Evolutionary conservation across 2,888 invertebrate species (phyloP), one percentile per base, ranked within the genome.

Genomic region (Tinea trinotella): DNA sequence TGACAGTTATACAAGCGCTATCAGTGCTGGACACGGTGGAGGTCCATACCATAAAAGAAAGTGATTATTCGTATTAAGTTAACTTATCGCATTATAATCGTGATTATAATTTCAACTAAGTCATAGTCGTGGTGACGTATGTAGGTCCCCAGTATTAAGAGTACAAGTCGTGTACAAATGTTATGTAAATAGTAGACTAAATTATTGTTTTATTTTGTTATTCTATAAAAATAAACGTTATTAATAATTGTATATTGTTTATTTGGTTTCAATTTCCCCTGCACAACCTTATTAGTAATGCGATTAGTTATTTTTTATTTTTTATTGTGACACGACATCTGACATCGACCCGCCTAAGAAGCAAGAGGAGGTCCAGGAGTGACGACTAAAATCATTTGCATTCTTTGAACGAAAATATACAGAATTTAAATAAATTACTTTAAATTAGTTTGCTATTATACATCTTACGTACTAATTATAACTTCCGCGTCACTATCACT

Each of bases 1-100:
- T 56, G 87, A 79, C 59, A 86, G 77, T 58, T 86, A 80, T 64
- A 79, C 74, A 30, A 79, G 73, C 58, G 84, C 78, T 56, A 66
- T 80, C 73, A 17, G 71, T 46, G 55, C 86, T 3, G 87, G 87
- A 12, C 84, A 85, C 57, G 85, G 86, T 0, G 85, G 86, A 12
- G 87, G 87, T 0, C 84, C 83, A 1, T 85, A 85, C 60, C 81
- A 75, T 57, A 70, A 67, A 71, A 63, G 68, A 70, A 58, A 72
- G 75, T 59, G 72, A 61, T 17, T n/a, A 13, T 24, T 50, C 15
- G 30, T 15, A 7, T 9, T 30, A 22, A 50, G 22, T 13, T 50
- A 15, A 50, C 24, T 50, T 30, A 50, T 19, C 3, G 10, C 50
- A 50, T 24, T 50, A 15, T 46, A 46, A 19, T 17, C n/a, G 46